Evolutionary conservation across 2,797 vertebrate species (phyloP).

Genomic region (Erethizon dorsatum): DNA sequence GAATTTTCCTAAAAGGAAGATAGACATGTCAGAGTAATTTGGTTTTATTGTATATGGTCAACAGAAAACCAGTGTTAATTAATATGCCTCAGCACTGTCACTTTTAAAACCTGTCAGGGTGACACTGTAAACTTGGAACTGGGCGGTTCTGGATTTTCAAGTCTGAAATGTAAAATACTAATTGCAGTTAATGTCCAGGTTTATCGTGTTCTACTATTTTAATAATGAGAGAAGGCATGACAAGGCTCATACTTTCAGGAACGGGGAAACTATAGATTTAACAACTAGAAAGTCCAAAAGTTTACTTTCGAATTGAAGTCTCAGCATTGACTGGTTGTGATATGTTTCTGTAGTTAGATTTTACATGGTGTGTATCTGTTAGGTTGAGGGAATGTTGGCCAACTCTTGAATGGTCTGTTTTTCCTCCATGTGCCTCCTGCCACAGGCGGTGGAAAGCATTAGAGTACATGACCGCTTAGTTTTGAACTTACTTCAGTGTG

Average conservation of each 20-base stretch:
- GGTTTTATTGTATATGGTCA: conserved; percentile 65
- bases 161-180: conserved; percentile 71
- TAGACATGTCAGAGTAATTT: conserved; percentile 44
- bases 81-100: conserved; percentile 80
- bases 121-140: conserved; percentile 58
- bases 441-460: conserved; percentile 4
- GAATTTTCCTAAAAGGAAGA: conserved; percentile 60
- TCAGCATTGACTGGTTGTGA: neutral
- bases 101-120: conserved; percentile 74
- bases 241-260: neutral
- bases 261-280: neutral
- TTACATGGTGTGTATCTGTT: neutral
- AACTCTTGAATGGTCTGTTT: neutral
- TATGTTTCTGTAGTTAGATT: neutral
- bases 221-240: conserved; percentile 42
- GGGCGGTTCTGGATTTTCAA: conserved; percentile 53
- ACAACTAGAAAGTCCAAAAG: conserved; percentile 27
- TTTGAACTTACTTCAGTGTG: conserved; percentile 4
- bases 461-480: conserved; percentile 12
- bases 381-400: neutral
- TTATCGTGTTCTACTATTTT: conserved; percentile 55
- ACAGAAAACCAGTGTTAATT: conserved; percentile 89
- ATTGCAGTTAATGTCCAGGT: conserved; percentile 58
- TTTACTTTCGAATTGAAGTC: conserved; percentile 14
- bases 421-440: neutral